Percentiles rank a stretch among this genome's conserved stretches.
These are phyloP conservation scores for Toxotes jaculatrix DNA, from an alignment of 2,113 vertebrate genomes.

Conservation along the genomic window DNA sequence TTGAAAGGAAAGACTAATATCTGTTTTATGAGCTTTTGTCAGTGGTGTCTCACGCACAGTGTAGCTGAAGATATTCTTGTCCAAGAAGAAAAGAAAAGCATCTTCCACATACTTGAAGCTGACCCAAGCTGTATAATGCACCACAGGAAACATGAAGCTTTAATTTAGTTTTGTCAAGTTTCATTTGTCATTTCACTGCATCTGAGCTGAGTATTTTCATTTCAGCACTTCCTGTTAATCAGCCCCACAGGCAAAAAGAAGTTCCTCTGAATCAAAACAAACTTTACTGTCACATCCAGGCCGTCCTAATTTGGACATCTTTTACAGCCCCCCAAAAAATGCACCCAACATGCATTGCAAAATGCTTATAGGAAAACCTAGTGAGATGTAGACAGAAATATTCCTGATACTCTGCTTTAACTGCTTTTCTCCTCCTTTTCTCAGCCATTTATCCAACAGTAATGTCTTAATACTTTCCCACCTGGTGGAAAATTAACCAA, in stretches of 20 bases:
- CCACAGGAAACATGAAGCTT: slow-evolving; percentile 7
- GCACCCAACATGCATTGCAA: not conserved
- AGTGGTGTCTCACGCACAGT: not conserved
- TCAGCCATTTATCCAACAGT: not conserved
- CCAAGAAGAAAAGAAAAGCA: too few relatives aligned
- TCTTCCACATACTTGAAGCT: not conserved
- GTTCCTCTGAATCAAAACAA: not conserved
- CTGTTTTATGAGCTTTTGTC: not conserved
- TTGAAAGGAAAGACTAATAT: not conserved
- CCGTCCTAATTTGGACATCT: not conserved
- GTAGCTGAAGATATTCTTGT: not conserved
- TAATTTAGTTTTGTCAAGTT: slow-evolving; percentile 1
- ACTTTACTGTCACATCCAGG: not conserved
- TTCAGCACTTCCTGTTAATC: slow-evolving; percentile 8
- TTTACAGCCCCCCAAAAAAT: not conserved
- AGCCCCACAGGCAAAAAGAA: not conserved
- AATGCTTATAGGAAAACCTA: not conserved
- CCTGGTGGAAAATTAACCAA: too few relatives aligned
- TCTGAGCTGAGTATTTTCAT: not conserved
- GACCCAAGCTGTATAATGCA: not conserved
- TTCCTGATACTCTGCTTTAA: not conserved
- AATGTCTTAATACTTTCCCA: not conserved
- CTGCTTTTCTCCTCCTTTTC: not conserved
- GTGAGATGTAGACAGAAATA: not conserved
- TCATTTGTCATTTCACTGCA: not conserved